Evolutionary conservation across 1,140 invertebrate species (phyloP), one percentile per base, ranked within the genome.

Genomic region (Dendrolimus punctatus): DNA sequence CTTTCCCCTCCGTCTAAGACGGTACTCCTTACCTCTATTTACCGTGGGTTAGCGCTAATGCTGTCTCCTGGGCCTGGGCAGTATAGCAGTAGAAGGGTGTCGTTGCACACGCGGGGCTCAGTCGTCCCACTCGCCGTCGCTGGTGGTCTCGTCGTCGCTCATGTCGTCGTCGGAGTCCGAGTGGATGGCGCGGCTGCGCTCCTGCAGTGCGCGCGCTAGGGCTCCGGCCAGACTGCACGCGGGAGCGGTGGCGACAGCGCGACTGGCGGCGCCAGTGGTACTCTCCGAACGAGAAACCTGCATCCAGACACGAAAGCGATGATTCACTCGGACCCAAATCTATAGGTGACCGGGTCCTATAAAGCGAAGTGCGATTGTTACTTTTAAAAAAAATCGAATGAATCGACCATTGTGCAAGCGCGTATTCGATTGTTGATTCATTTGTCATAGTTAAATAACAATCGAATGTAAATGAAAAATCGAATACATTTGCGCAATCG

Each of bases 211-310:
- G 55, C 91, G 88, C 4, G 93, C 92, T 54, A 96, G 86, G 5
- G 94, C 95, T 42, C 91, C 92, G n/a, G 94, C 94, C 49, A 96
- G 87, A 42, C 93, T 93, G 62, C 90, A 89, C 56, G 87, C 72
- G 46, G 67, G 60, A 52, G 76, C 59, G 57, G 57, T 63, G 53
- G 46, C 58, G 39, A 40, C 39, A 60, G 57, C 60, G 45, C 39
- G 44, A 43, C 46, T 50, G 46, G 44, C 46, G 54, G 41, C 57
- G 53, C 47, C 57, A n/a, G 55, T 41, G 46, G 48, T 58, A 46
- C 64, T 64, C 6, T 44, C 52, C 43, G 62, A 57, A 41, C 66
- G 67, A 49, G 69, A 58, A 47, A 70, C 64, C 61, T 70, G 56
- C 41, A 44, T 23, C 23, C 1, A 23, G 23, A 23, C 23, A 23